Evolutionary conservation across 2,888 invertebrate genomes (phyloP).

Genomic region (Acheta domesticus): DNA sequence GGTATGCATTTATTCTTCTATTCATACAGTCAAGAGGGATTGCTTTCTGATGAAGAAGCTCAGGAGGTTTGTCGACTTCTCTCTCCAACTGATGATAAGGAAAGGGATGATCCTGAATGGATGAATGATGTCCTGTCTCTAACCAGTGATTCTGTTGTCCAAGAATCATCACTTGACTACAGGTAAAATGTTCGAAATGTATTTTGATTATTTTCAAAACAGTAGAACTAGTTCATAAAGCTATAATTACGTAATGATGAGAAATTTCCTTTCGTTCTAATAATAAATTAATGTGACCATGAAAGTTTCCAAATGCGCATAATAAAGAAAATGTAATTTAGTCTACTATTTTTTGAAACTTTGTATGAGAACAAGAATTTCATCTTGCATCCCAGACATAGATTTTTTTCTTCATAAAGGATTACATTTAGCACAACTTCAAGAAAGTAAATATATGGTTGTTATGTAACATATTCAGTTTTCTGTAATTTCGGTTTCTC

Average conservation of each 20-base stretch:
- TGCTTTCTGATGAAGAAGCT: slow-evolving; percentile 85
- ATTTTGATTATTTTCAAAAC: not conserved
- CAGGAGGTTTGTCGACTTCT: slow-evolving; percentile 81
- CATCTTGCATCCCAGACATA: too few relatives aligned
- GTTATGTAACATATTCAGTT: too few relatives aligned
- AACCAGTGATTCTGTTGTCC: slow-evolving; percentile 43
- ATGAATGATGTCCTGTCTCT: slow-evolving; percentile 57
- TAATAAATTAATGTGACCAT: not conserved
- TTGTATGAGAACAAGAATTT: too few relatives aligned
- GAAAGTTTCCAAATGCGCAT: too few relatives aligned
- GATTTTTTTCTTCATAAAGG: too few relatives aligned
- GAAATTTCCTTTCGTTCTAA: not conserved
- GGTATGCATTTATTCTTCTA: not conserved
- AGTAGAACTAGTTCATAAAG: too few relatives aligned
- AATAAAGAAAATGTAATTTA: too few relatives aligned
- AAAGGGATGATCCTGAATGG: slow-evolving; percentile 55
- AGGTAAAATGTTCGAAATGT: slow-evolving; percentile 40
- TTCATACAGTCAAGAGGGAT: slow-evolving; percentile 65
- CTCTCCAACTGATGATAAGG: slow-evolving; percentile 53
- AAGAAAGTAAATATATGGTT: too few relatives aligned
- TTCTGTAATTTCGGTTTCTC: too few relatives aligned
- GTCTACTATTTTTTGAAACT: too few relatives aligned
- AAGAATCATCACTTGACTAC: slow-evolving; percentile 43
- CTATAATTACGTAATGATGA: too few relatives aligned
- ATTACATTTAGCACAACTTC: too few relatives aligned